A percentile compares a stretch with the other conserved stretches of the same genome.
phyloP scores from a whole-genome alignment of 1,140 invertebrate genomes.

The Atta colombica region DNA sequence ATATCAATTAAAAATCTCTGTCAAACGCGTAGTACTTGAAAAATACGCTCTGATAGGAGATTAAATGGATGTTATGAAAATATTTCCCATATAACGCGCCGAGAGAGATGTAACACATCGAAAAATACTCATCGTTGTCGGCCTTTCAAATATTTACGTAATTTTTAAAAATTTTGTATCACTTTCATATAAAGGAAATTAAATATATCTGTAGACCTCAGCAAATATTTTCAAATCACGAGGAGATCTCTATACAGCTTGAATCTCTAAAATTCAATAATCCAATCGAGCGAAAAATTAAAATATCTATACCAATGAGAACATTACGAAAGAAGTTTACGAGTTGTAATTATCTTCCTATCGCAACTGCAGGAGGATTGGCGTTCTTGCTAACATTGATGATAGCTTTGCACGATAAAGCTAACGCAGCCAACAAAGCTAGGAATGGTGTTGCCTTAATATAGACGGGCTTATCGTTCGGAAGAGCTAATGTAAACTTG shows the following conservation, averaged over 20 bases:
- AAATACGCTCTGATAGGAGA: constrained; percentile 60
- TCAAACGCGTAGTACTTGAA: constrained; percentile 51
- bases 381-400: constrained; percentile 30
- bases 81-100: constrained; percentile 52
- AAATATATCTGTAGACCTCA: constrained; percentile 32
- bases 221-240: constrained; percentile 6
- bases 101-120: constrained; percentile 43
- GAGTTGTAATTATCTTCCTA: constrained; percentile 28
- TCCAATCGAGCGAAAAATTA: background rate
- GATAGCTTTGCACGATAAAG: constrained; percentile 25
- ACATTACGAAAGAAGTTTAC: background rate
- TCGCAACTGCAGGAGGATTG: constrained; percentile 1
- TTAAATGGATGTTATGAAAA: constrained; percentile 65
- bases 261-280: constrained; percentile 1
- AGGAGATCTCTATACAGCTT: no score
- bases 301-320: background rate
- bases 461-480: constrained; percentile 54
- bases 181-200: constrained; percentile 22
- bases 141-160: constrained; percentile 51
- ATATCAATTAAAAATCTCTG: constrained; percentile 63
- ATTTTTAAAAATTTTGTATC: constrained; percentile 56
- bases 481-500: constrained; percentile 47
- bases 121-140: constrained; percentile 54
- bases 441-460: constrained; percentile 41
- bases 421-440: constrained; percentile 32